Percentiles rank a stretch among this genome's conserved stretches.
Evolutionary conservation across 53 echinoderm and acorn worm species (phyloP).

Genomic region (Echinarachnius parma): DNA sequence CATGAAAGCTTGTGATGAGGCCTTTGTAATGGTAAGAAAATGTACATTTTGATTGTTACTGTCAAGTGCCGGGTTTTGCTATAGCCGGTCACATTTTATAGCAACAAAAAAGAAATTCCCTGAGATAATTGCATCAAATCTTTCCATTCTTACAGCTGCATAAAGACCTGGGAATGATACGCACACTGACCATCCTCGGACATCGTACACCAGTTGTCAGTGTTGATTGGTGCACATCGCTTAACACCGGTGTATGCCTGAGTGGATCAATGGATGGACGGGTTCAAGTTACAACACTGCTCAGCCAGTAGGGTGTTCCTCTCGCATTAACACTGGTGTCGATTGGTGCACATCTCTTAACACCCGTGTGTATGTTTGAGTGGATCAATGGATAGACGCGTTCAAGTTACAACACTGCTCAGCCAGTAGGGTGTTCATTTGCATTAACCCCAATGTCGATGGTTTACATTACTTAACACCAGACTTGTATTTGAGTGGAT

Average conservation of each 20-base stretch:
- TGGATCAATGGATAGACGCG: constrained; percentile 96
- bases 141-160: constrained; percentile 60
- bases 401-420: constrained; percentile 89
- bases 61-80: too few species aligned
- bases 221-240: constrained; percentile 96
- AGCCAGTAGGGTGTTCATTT: constrained; percentile 81
- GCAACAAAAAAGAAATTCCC: too few species aligned
- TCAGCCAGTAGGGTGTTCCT: constrained; percentile 81
- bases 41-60: too few species aligned
- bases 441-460: neutral
- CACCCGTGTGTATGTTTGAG: constrained; percentile 94
- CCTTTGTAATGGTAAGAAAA: too few species aligned
- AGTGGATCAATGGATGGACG: constrained; percentile 99
- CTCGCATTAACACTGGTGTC: neutral
- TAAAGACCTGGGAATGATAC: constrained; percentile 44
- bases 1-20: too few species aligned
- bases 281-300: constrained; percentile 87
- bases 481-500: neutral
- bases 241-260: constrained; percentile 95
- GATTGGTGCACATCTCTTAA: neutral
- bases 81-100: too few species aligned
- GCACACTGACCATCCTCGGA: constrained; percentile 83
- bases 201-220: constrained; percentile 95
- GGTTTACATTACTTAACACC: constrained; percentile 3
- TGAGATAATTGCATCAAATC: too few species aligned